Evolutionary conservation across 92 coral and sea anemone genomes (phyloP).

Genomic region (Palythoa heliodiscus): DNA sequence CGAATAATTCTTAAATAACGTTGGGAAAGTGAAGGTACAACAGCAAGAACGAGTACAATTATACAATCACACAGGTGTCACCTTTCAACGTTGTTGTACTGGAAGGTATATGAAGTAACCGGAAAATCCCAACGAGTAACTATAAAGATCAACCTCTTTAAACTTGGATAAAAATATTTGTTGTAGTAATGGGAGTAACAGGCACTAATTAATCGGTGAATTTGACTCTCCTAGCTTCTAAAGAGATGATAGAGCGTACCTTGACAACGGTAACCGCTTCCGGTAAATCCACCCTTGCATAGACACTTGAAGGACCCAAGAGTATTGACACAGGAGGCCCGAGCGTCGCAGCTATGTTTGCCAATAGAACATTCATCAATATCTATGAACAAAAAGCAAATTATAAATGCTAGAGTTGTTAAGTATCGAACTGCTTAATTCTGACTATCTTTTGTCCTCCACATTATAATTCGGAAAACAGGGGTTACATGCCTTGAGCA

Average conservation of each 20-base stretch:
- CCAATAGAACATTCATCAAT: background rate
- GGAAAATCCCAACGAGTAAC: too few species aligned
- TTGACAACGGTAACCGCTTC: slow-evolving; percentile 25
- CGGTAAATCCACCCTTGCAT: slow-evolving; percentile 27
- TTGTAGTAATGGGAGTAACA: too few species aligned
- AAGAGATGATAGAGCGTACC: background rate
- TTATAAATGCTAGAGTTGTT: background rate
- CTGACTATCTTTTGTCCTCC: background rate
- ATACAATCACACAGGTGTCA: too few species aligned
- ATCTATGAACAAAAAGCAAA: background rate
- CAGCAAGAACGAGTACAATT: too few species aligned
- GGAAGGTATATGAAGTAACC: too few species aligned
- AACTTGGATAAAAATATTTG: too few species aligned
- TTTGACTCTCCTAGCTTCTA: too few species aligned
- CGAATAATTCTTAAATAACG: too few species aligned
- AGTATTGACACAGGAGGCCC: background rate
- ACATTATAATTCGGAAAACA: background rate
- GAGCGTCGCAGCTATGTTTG: background rate
- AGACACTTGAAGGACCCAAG: slow-evolving; percentile 5
- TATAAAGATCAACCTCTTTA: too few species aligned
- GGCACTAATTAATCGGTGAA: too few species aligned
- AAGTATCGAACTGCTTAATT: background rate
- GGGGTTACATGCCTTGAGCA: background rate
- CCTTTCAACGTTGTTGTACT: too few species aligned
- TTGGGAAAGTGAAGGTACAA: too few species aligned